phyloP scores from a whole-genome alignment of 2,797 vertebrate species.

The Thalassophryne amazonica region DNA sequence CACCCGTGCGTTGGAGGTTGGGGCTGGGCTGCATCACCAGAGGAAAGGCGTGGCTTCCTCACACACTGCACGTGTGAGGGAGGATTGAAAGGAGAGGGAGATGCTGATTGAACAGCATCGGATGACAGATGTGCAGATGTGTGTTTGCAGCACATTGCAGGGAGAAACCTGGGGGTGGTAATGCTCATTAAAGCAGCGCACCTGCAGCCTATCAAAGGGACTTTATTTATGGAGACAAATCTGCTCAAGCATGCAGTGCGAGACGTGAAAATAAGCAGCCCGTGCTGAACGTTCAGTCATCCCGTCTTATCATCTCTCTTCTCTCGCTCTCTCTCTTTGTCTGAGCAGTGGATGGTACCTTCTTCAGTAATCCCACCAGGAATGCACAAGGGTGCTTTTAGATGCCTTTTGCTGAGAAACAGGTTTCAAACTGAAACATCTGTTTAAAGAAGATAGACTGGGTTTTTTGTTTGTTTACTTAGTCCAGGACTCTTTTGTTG shows the following conservation, averaged over 20 bases:
- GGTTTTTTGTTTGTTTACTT: neutral
- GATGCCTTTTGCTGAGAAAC: slow-evolving; percentile 53
- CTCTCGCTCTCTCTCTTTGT: slow-evolving; percentile 8
- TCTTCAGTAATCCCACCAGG: slow-evolving; percentile 65
- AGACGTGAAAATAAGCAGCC: slow-evolving; percentile 56
- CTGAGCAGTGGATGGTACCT: slow-evolving; percentile 47
- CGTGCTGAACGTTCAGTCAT: slow-evolving; percentile 20
- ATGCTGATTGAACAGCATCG: slow-evolving; percentile 45
- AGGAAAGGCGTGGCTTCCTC: no score
- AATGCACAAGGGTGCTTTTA: slow-evolving; percentile 58
- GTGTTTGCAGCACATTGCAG: slow-evolving; percentile 29
- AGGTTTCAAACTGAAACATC: slow-evolving; percentile 42
- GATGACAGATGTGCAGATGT: slow-evolving; percentile 69
- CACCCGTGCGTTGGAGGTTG: no score
- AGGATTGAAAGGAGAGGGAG: slow-evolving; percentile 17
- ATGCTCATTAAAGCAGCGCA: slow-evolving; percentile 74
- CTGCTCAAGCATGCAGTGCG: slow-evolving; percentile 66
- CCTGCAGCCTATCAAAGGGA: slow-evolving; percentile 78
- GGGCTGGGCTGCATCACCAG: no score
- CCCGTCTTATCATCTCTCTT: no score
- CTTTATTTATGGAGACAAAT: slow-evolving; percentile 75
- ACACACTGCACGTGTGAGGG: slow-evolving; percentile 2
- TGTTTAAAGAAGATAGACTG: slow-evolving; percentile 28
- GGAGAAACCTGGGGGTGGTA: slow-evolving; percentile 4
- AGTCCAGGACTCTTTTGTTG: neutral